phyloP scores from a whole-genome alignment of 2,113 vertebrate species.

The Nothocercus nigrocapillus region DNA sequence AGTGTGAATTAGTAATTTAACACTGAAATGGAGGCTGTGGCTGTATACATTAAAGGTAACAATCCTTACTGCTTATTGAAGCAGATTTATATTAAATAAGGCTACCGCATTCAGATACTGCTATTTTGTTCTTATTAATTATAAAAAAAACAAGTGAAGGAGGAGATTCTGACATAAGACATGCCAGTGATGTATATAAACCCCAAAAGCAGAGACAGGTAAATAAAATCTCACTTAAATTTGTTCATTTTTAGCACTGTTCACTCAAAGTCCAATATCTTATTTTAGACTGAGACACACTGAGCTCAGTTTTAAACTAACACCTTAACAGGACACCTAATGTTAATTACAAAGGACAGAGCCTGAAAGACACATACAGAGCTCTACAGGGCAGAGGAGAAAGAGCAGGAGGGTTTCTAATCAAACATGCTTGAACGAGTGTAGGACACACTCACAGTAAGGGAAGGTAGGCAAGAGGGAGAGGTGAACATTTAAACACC shows the following conservation, averaged over 20 bases:
- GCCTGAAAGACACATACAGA: neutral
- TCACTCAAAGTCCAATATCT: neutral
- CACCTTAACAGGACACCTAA: neutral
- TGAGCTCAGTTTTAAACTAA: neutral
- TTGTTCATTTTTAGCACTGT: neutral
- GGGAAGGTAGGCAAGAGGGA: neutral
- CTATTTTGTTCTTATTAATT: neutral
- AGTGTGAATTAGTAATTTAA: neutral
- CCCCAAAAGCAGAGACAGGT: neutral
- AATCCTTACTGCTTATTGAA: neutral
- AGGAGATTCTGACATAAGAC: neutral
- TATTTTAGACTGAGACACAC: neutral
- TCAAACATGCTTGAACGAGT: conserved; percentile 14
- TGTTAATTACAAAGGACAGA: neutral
- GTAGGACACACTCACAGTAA: conserved; percentile 12
- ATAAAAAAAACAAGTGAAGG: neutral
- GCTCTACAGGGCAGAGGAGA: neutral
- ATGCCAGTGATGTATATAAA: neutral
- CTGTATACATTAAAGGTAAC: neutral
- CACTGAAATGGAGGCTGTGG: neutral
- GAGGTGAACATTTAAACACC: conserved; percentile 45
- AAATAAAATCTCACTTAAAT: neutral
- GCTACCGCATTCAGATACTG: neutral
- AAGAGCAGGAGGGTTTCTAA: conserved; percentile 9
- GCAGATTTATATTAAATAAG: neutral